A percentile compares a stretch with the other conserved stretches of the same genome.
Conservation (phyloP, 1,140 invertebrate genomes). For the Drosophila guanche region DNA sequence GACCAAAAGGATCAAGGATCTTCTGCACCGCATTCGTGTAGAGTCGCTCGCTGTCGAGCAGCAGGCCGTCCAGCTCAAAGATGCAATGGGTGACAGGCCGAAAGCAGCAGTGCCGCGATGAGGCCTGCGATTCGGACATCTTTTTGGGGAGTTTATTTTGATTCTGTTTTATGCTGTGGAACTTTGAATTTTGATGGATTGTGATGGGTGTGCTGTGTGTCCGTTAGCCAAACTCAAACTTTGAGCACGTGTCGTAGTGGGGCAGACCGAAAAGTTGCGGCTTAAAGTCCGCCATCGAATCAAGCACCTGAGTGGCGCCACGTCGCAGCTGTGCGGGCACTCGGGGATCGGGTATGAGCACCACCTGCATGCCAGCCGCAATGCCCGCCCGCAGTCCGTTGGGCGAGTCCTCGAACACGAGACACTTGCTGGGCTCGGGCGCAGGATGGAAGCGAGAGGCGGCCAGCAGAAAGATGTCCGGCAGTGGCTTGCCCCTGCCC, state of each 20-base stretch:
- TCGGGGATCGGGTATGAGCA: slow-evolving; percentile 92
- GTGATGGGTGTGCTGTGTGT: neutral
- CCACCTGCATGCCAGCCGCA: slow-evolving; percentile 93
- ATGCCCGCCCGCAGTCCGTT: slow-evolving; percentile 92
- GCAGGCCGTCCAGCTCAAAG: slow-evolving; percentile 53
- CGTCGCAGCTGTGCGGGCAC: slow-evolving; percentile 86
- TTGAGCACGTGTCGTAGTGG: slow-evolving; percentile 68
- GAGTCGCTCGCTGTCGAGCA: slow-evolving; percentile 39
- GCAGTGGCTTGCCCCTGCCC: slow-evolving; percentile 90
- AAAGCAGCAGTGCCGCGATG: slow-evolving; percentile 84
- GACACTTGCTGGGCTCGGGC: slow-evolving; percentile 89
- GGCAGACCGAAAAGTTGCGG: slow-evolving; percentile 95
- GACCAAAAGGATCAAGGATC: slow-evolving; percentile 37
- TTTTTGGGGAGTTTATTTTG: slow-evolving; percentile 80
- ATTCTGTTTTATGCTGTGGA: neutral
- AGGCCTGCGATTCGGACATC: slow-evolving; percentile 91
- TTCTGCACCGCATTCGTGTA: slow-evolving; percentile 9
- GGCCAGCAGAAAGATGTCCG: slow-evolving; percentile 95
- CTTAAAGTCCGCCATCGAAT: slow-evolving; percentile 91
- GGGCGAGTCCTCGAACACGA: slow-evolving; percentile 97
- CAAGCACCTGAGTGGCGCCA: slow-evolving; percentile 89
- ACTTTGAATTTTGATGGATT: slow-evolving; percentile 4
- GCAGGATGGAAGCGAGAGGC: slow-evolving; percentile 91
- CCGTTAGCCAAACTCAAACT: slow-evolving; percentile 72
- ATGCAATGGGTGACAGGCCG: slow-evolving; percentile 46